Conservation (phyloP, 2,113 vertebrate species). For the Silurus asotus region DNA sequence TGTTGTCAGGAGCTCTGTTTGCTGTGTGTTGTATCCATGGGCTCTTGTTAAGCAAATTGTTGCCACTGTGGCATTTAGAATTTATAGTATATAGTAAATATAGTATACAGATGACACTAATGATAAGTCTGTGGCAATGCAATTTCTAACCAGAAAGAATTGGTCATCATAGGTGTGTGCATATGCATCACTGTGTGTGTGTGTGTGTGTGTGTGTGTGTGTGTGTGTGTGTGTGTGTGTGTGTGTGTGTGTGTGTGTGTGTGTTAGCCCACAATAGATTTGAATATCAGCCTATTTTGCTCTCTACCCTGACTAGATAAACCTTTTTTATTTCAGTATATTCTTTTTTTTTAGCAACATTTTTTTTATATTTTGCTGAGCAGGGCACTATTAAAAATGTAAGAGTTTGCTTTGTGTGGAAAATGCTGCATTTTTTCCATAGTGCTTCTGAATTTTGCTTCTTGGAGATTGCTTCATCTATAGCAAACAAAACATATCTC, state of each 20-base stretch:
- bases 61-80: constrained; percentile 1
- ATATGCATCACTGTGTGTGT: not conserved
- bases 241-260: constrained; percentile 1
- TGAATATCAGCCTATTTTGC: not conserved
- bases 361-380: not conserved
- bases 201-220: constrained; percentile 9
- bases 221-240: constrained; percentile 10
- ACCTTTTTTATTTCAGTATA: not conserved
- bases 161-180: constrained; percentile 3
- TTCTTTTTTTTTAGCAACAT: not conserved
- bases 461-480: not conserved
- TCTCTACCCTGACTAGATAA: constrained; percentile 8
- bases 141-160: constrained; percentile 25
- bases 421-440: constrained; percentile 16
- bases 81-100: too few species aligned
- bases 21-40: not conserved
- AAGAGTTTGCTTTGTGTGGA: not conserved
- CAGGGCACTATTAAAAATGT: constrained; percentile 4
- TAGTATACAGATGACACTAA: constrained; percentile 12
- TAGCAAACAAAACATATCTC: not conserved
- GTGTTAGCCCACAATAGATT: not conserved
- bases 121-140: constrained; percentile 15
- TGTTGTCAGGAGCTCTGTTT: not conserved
- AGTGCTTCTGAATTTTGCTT: not conserved
- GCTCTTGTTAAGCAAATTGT: constrained; percentile 25